Conservation (phyloP, 2,888 invertebrate genomes). For the Caenorhabditis plicata region DNA sequence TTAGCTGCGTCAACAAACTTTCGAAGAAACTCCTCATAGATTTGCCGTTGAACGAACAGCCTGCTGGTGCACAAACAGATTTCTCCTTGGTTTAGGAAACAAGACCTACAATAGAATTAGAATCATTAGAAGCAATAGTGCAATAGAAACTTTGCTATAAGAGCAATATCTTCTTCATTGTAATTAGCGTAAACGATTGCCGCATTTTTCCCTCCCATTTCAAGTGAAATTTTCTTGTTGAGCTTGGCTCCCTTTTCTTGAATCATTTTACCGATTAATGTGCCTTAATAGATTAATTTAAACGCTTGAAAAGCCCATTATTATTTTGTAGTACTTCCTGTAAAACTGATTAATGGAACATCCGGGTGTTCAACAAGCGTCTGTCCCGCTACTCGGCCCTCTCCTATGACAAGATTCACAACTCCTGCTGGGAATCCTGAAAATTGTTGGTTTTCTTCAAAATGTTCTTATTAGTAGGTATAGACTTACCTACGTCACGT, state of each 20-base stretch:
- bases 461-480: background rate
- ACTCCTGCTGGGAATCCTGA: conserved; percentile 71
- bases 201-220: conserved; percentile 72
- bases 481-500: conserved; percentile 67
- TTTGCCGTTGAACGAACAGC: conserved; percentile 69
- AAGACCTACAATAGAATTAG: conserved; percentile 65
- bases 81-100: conserved; percentile 71
- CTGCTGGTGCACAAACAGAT: conserved; percentile 71
- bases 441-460: conserved; percentile 6
- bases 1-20: conserved; percentile 62
- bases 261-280: conserved; percentile 52
- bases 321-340: conserved; percentile 69
- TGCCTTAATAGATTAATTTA: conserved; percentile 23
- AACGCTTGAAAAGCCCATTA: no score
- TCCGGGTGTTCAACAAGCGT: conserved; percentile 69
- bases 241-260: conserved; percentile 63
- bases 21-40: conserved; percentile 68
- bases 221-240: conserved; percentile 71
- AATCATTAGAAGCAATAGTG: background rate
- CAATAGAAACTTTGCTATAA: conserved; percentile 58
- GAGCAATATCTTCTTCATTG: conserved; percentile 66
- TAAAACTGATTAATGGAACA: conserved; percentile 70
- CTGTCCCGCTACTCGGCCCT: conserved; percentile 69
- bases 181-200: conserved; percentile 70
- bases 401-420: conserved; percentile 71